Percentiles rank a stretch among this genome's conserved stretches.
phyloP scores from a whole-genome alignment of 2,113 vertebrate genomes.

The Antechinus flavipes region DNA sequence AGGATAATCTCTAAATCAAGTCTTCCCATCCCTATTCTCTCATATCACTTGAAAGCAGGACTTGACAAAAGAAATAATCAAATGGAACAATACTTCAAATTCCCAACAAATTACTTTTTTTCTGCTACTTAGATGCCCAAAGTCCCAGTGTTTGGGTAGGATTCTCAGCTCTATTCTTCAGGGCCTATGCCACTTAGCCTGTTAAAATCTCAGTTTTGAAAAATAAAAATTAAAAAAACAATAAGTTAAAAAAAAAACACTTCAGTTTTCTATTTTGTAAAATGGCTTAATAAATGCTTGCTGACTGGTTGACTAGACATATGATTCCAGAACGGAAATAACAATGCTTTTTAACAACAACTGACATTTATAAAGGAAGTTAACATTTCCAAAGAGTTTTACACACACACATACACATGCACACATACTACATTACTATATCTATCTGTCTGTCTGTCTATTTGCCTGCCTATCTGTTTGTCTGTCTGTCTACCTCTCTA shows the following conservation, averaged over 20 bases:
- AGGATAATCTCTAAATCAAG: conserved; percentile 37
- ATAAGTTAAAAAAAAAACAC: too few relatives aligned
- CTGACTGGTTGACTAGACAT: not conserved
- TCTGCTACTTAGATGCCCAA: conserved; percentile 15
- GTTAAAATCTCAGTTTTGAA: conserved; percentile 27
- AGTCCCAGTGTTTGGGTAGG: conserved; percentile 63
- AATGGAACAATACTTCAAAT: conserved; percentile 64
- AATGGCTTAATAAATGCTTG: not conserved
- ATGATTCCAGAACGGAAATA: not conserved
- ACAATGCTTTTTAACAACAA: not conserved
- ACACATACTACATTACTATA: too few relatives aligned
- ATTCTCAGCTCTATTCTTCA: conserved; percentile 49
- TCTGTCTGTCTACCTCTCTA: too few relatives aligned
- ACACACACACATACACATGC: too few relatives aligned
- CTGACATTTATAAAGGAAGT: too few relatives aligned
- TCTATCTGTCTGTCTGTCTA: too few relatives aligned
- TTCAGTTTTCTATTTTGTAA: conserved; percentile 48
- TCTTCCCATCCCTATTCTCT: not conserved
- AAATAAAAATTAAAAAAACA: too few relatives aligned
- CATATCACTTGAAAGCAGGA: conserved; percentile 15
- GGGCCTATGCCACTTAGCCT: conserved; percentile 20
- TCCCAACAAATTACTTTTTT: conserved; percentile 68
- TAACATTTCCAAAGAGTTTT: too few relatives aligned
- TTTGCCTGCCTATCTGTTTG: too few relatives aligned
- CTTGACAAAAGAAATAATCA: conserved; percentile 45